These are phyloP conservation scores for Darevskia mixta DNA, from an alignment of 2,797 vertebrate genomes.

Conservation along the genomic window DNA sequence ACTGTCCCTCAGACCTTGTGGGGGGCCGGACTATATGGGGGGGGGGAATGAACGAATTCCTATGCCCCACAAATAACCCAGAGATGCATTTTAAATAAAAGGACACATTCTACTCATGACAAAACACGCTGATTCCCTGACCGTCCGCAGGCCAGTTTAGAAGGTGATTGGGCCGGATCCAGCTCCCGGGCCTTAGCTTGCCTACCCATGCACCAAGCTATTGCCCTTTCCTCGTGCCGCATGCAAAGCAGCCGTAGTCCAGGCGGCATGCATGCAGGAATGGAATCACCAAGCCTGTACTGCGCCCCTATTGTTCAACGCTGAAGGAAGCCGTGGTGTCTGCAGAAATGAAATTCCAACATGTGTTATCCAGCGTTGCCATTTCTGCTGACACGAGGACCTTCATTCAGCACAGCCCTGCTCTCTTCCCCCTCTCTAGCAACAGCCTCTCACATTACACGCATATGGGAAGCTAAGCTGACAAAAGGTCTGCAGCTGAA, in stretches of 20 bases:
- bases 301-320: accelerated
- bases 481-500: not conserved
- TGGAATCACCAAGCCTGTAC: accelerated
- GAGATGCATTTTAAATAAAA: no score
- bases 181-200: no score
- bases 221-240: not conserved
- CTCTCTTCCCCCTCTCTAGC: not conserved
- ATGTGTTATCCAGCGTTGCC: accelerated
- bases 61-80: no score
- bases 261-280: not conserved
- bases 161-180: no score
- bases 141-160: no score
- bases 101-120: no score
- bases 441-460: not conserved
- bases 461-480: accelerated
- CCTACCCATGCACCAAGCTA: no score
- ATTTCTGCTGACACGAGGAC: accelerated
- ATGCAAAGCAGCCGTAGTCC: not conserved
- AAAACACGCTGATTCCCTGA: no score
- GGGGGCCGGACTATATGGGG: no score
- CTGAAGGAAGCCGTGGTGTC: not conserved
- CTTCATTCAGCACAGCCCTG: not conserved
- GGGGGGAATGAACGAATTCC: no score
- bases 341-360: slow-evolving; percentile 1
- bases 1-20: no score